Evolutionary conservation across 2,888 invertebrate species (phyloP), one percentile per base, ranked within the genome.

Genomic region (Drosophila pegasa): DNA sequence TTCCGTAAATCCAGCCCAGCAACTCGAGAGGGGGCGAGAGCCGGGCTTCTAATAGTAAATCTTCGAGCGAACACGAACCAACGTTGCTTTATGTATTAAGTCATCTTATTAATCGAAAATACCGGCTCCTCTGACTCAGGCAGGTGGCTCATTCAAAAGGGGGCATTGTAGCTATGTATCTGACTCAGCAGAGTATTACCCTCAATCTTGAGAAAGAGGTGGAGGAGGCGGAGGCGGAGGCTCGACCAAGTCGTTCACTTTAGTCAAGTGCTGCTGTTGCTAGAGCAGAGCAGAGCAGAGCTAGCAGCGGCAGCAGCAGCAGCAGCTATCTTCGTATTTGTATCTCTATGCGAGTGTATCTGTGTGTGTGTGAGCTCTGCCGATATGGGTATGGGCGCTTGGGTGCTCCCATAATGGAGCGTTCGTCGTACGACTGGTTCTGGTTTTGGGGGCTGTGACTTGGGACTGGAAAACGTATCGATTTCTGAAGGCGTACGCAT

Each of bases 401-500:
- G 66, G 75, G 59, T 72, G 80, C 76, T 63, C 71, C 80, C 78
- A 78, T 80, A 80, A 74, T 80, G 77, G 77, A 80, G 80, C 71
- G 71, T 79, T 82, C 74, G 74, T 67, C 58, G 38, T 64, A 60
- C 60, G 80, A 71, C 71, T 63, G 81, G 75, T 76, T 87, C 78
- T 78, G 75, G 75, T 80, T 82, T 80, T 78, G 45, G 75, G 78
- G 68, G 56, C 74, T 85, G 75, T 18, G 55, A 79, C 61, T 45
- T 78, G 73, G 62, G 64, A 77, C 63, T 77, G 63, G 71, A 75
- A 81, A 81, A 61, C 68, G 67, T 87, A 83, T 83, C 63, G 79
- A 85, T 85, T 87, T 83, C 72, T 75, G 68, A 81, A 87, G 81
- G 84, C 82, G 78, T 83, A 78, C 69, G 78, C 85, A 75, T 74